Evolutionary conservation across 2,797 vertebrate species (phyloP).

Genomic region (Paedocypris micromegethes): DNA sequence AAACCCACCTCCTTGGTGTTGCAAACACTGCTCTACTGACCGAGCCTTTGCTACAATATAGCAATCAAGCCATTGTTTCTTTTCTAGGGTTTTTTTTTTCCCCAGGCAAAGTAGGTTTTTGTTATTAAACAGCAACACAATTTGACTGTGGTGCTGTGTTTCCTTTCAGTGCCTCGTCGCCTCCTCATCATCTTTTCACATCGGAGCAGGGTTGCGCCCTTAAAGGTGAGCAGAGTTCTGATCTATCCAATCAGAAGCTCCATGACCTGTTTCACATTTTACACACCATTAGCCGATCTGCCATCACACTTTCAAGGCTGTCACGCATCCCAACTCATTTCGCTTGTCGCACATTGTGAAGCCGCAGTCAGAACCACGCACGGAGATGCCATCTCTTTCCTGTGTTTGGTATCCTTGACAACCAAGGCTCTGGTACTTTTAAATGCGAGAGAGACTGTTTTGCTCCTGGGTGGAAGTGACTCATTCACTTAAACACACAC

Average conservation of each 20-base stretch:
- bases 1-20: too few relatives aligned
- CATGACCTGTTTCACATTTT: conserved; percentile 36
- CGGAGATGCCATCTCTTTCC: conserved; percentile 48
- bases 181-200: conserved; percentile 88
- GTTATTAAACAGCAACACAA: not conserved
- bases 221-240: conserved; percentile 83
- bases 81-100: too few relatives aligned
- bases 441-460: conserved; percentile 46
- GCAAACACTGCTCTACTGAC: too few relatives aligned
- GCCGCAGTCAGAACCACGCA: conserved; percentile 24
- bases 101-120: too few relatives aligned
- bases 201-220: conserved; percentile 78
- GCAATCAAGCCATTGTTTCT: too few relatives aligned
- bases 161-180: conserved; percentile 83
- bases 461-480: conserved; percentile 48
- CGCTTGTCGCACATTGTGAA: conserved; percentile 39
- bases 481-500: conserved; percentile 59
- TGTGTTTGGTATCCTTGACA: conserved; percentile 74
- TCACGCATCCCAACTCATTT: conserved; percentile 45
- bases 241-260: conserved; percentile 31
- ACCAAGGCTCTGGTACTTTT: conserved; percentile 68
- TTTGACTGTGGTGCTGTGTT: conserved; percentile 2
- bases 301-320: conserved; percentile 43
- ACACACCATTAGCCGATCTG: conserved; percentile 38
- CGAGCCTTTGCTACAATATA: too few relatives aligned